Evolutionary conservation across 1,140 invertebrate genomes (phyloP).

Genomic region (Pseudachorutes palmiensis): DNA sequence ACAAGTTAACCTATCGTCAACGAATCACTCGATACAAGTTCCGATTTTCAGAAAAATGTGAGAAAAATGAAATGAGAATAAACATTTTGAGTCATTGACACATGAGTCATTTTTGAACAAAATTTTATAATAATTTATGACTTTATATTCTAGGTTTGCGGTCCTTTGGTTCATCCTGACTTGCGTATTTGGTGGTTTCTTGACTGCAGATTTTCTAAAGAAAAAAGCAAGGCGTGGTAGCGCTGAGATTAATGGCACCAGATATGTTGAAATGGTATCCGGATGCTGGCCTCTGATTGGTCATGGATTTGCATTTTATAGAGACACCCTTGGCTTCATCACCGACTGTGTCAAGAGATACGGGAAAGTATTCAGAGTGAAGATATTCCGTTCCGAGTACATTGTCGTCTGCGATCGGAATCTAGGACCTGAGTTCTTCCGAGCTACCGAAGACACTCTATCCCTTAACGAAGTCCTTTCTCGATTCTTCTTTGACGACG

Average conservation of each 20-base stretch:
- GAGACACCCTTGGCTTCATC: conserved; percentile 13
- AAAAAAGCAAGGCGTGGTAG: background rate
- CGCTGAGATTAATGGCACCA: background rate
- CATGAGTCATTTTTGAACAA: background rate
- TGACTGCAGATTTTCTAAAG: background rate
- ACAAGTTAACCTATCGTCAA: too few relatives aligned
- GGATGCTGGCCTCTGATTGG: conserved; percentile 4
- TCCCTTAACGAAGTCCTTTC: conserved; percentile 9
- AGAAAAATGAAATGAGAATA: too few relatives aligned
- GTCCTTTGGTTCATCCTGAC: background rate
- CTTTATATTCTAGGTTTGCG: background rate
- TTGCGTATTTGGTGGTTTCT: background rate
- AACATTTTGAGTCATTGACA: too few relatives aligned
- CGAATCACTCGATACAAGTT: too few relatives aligned
- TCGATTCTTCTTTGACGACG: conserved; percentile 14
- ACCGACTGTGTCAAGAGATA: background rate
- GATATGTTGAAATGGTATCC: background rate
- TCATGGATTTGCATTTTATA: conserved; percentile 9
- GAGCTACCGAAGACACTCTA: conserved; percentile 1
- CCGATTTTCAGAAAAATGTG: too few relatives aligned
- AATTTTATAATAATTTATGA: background rate
- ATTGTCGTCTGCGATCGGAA: conserved; percentile 14
- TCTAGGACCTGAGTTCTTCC: conserved; percentile 7
- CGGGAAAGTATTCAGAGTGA: conserved; percentile 10
- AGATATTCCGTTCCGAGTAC: conserved; percentile 5